A percentile compares a stretch with the other conserved stretches of the same genome.
phyloP scores from a whole-genome alignment of 1,140 invertebrate genomes.

The Eriosoma lanigerum region DNA sequence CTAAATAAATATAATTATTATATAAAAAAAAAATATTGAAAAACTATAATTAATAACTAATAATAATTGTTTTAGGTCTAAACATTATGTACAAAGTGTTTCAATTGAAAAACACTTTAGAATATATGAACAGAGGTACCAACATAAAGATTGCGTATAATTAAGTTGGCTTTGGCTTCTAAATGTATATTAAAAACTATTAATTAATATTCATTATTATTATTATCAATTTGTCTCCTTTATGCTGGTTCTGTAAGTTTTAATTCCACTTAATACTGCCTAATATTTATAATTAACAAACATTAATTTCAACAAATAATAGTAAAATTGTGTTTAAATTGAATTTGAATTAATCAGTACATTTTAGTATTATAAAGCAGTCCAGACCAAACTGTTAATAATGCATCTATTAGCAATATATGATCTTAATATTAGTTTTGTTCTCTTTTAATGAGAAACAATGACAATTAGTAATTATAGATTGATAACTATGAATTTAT shows the following conservation, averaged over 20 bases:
- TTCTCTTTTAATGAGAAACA: constrained; percentile 13
- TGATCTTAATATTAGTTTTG: constrained; percentile 1
- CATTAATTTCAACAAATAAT: constrained; percentile 43
- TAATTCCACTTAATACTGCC: constrained; percentile 37
- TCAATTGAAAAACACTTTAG: constrained; percentile 10
- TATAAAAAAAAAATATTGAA: constrained; percentile 42
- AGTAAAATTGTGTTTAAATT: constrained; percentile 25
- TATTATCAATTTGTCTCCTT: not conserved
- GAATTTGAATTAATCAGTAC: constrained; percentile 46
- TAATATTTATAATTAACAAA: constrained; percentile 30
- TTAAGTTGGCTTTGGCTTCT: constrained; percentile 23
- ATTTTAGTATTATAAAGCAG: constrained; percentile 30
- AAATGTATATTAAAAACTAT: constrained; percentile 16
- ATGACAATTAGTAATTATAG: not conserved
- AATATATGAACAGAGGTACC: constrained; percentile 32
- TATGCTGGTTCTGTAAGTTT: not conserved
- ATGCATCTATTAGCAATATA: not conserved
- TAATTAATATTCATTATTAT: constrained; percentile 2
- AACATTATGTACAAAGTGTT: constrained; percentile 47
- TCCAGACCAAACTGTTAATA: constrained; percentile 14
- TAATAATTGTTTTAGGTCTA: constrained; percentile 38
- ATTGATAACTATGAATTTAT: not conserved
- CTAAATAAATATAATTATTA: constrained; percentile 47
- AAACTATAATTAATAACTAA: constrained; percentile 37
- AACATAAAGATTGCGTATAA: constrained; percentile 28